Conservation (phyloP, 2,797 vertebrate species). For the Sebastes goodei region DNA sequence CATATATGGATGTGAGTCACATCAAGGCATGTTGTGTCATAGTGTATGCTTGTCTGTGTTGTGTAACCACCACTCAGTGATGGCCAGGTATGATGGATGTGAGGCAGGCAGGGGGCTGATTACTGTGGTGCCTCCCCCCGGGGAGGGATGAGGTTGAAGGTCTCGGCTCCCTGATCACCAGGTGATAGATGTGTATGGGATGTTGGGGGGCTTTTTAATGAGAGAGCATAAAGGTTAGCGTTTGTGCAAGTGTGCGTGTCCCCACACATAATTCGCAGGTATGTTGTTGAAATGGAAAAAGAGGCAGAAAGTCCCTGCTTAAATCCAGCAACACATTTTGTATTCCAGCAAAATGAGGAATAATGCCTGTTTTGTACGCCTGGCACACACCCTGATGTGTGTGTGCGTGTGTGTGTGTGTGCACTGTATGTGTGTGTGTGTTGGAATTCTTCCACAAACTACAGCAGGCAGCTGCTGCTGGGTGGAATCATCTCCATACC, state of each 20-base stretch:
- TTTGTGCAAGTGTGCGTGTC: not conserved
- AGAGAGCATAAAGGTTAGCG: slow-evolving; percentile 53
- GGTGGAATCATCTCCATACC: slow-evolving; percentile 59
- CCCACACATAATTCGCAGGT: slow-evolving; percentile 2
- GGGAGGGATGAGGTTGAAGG: slow-evolving; percentile 52
- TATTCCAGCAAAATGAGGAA: slow-evolving; percentile 22
- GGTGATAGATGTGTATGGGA: slow-evolving; percentile 45
- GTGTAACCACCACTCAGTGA: slow-evolving; percentile 23
- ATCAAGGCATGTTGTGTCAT: slow-evolving; percentile 10
- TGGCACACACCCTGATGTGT: slow-evolving; percentile 24
- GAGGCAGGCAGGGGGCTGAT: slow-evolving; percentile 63
- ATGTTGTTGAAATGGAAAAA: not conserved
- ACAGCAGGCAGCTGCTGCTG: slow-evolving; percentile 59
- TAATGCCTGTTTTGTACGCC: slow-evolving; percentile 34
- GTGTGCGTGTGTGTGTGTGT: not conserved
- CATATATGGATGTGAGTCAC: not conserved
- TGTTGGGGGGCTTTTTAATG: slow-evolving; percentile 53
- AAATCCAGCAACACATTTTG: slow-evolving; percentile 17
- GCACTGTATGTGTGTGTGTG: slow-evolving; percentile 14
- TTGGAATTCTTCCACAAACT: slow-evolving; percentile 54
- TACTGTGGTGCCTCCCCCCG: slow-evolving; percentile 21
- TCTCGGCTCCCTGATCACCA: slow-evolving; percentile 44
- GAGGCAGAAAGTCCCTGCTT: not conserved
- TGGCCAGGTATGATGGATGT: slow-evolving; percentile 62
- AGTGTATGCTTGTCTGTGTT: slow-evolving; percentile 34